Base-by-base conservation (phyloP, 64 coral and sea anemone genomes). In the Stichodactyla helianthus region DNA sequence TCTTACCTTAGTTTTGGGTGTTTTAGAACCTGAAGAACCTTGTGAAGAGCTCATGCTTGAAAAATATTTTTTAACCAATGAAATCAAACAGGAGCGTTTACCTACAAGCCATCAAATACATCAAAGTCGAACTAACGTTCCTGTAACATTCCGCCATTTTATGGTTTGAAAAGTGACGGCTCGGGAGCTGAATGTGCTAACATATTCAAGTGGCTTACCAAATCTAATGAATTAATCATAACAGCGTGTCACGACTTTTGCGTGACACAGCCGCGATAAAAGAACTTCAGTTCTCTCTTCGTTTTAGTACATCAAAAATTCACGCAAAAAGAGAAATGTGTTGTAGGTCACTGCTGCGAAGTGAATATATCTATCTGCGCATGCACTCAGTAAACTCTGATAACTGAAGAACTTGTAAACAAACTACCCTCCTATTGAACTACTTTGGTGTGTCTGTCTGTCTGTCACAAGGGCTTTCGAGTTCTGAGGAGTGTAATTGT, bases 171-270 rank as follows among this genome's bases (percentile, higher is more conserved):
- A 81, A 18, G 15, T 54, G 78, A 81, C 52, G 50, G 11, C 13
- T 81, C 20, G 10, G 13, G 7, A 79, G 4, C 50, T 52, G 11
- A 50, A 79, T 16, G 77, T 50, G 77, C 63, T 20, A 68, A 68
- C 26, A n/a, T 65, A 65, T 65, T 79, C 77, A 79, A 79, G 77
- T 50, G 77, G 77, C 16, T 81, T 81, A 81, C 78, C 78, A 53
- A 54, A 11, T 1, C 63, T 58, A 9, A 81, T 81, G 51, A 81
- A 81, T 81, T 81, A 81, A 81, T 81, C 51, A 81, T 52, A 27
- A 35, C 68, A 10, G 68, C 25, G 68, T 74, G 68, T 27, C 68
- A 74, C 63, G 68, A 31, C 25, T 74, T 74, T 31, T 74, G 68
- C 68, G 68, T 74, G 68, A 74, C 68, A 74, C 7, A 71, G 22